Evolutionary conservation across 2,797 vertebrate species (phyloP), one percentile per base, ranked within the genome.

Genomic region (Emys orbicularis): DNA sequence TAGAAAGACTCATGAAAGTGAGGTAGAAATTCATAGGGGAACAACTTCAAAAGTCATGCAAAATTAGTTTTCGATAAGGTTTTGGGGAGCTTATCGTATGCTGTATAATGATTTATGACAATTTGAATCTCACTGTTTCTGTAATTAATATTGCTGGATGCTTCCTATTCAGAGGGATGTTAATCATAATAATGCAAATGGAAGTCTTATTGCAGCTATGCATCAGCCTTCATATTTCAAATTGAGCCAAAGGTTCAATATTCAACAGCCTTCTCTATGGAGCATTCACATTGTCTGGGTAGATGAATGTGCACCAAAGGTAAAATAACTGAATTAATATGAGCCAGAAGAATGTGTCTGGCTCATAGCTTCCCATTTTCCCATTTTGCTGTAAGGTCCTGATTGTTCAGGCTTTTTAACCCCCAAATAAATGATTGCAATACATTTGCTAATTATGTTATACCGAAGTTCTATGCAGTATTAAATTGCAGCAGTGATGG

Each of bases 391-490:
- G 54, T 81, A 95, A 97, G 84, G 83, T 96, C 83, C n/a, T 90
- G 94, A 91, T 97, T 96, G 92, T 98, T 98, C 87, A 93, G 88
- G 90, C 93, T 97, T 98, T 96, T 98, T 88, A 97, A 98, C 93
- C 91, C 88, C 97, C 95, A 96, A 98, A 98, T 97, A 98, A 98
- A 97, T 98, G 96, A 95, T 95, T 96, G 90, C 94, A 91, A 96
- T 96, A 87, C 88, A 79, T 95, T 96, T 96, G 90, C 97, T 98
- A 98, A 98, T 98, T 98, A 95, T 96, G 97, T 93, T 91, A 94
- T 90, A 86, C 91, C 92, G 80, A 96, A 96, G 87, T 94, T 97
- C 90, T 96, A 80, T 96, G 90, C 25, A 29, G 92, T 95, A 94
- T 95, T 68, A 97, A 97, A 97, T 97, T 98, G 86, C 87, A 86